Conservation (phyloP, 2,113 vertebrate species). For the Anseranas semipalmata region DNA sequence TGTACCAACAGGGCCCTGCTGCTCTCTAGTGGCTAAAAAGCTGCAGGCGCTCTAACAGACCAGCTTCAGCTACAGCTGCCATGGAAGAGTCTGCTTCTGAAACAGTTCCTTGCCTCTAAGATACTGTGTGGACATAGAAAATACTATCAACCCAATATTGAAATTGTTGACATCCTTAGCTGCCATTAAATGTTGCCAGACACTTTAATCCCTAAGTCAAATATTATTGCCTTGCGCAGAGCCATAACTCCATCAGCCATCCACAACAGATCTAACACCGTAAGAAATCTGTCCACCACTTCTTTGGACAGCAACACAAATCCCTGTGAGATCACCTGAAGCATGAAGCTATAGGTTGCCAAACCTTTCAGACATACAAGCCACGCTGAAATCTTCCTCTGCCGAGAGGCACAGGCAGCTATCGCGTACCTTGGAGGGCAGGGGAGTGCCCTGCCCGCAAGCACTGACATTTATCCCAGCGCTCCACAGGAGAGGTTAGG, state of each 20-base stretch:
- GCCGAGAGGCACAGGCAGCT: neutral
- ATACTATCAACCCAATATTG: rapidly evolving
- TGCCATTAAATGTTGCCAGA: rapidly evolving
- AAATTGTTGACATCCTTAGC: neutral
- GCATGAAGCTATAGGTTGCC: neutral
- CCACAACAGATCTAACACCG: neutral
- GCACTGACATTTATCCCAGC: too few species aligned
- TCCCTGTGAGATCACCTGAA: neutral
- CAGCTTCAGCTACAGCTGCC: rapidly evolving
- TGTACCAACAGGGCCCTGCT: neutral
- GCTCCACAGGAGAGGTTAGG: neutral
- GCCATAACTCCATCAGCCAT: neutral
- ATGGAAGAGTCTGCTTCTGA: rapidly evolving
- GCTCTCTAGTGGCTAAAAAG: neutral
- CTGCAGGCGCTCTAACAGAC: neutral
- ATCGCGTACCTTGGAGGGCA: neutral
- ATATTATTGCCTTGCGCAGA: neutral
- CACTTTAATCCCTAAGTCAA: neutral
- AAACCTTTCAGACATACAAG: neutral
- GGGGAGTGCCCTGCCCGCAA: neutral
- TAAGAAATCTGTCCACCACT: neutral
- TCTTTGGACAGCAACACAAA: neutral
- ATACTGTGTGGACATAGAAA: too few species aligned
- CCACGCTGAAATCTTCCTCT: neutral
- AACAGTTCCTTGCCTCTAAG: neutral